Percentiles rank a stretch among this genome's conserved stretches.
Conservation (phyloP, 1,140 invertebrate species). For the Pachyrhynchus sulphureomaculatus region DNA sequence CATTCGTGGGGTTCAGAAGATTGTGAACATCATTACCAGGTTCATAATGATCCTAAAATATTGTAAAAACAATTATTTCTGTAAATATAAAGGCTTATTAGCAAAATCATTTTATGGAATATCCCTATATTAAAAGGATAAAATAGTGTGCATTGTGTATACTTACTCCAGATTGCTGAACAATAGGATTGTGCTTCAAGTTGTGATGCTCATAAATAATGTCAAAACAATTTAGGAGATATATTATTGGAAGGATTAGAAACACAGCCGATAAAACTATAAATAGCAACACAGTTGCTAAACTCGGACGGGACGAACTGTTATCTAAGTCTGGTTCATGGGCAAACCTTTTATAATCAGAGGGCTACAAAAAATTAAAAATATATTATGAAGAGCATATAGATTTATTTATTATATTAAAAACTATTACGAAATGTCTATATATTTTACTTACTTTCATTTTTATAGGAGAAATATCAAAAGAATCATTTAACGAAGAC, state of each 20-base stretch:
- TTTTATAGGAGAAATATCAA: constrained; percentile 50
- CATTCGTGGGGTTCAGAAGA: not conserved
- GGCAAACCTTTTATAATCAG: constrained; percentile 24
- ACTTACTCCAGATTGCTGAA: constrained; percentile 22
- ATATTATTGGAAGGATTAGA: constrained; percentile 46
- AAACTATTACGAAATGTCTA: no score
- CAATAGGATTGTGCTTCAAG: constrained; percentile 29
- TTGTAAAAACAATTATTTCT: not conserved
- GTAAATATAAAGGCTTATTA: not conserved
- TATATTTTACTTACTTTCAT: constrained; percentile 34
- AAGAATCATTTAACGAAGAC: constrained; percentile 47
- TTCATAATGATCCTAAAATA: constrained; percentile 12
- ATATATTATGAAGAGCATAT: no score
- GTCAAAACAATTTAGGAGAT: constrained; percentile 47
- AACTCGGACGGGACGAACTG: constrained; percentile 43
- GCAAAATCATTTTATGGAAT: no score
- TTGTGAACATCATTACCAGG: not conserved
- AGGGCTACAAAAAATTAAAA: constrained; percentile 15
- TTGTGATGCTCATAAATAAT: constrained; percentile 39
- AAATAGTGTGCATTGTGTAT: no score
- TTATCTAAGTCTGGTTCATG: constrained; percentile 22
- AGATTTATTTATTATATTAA: not conserved
- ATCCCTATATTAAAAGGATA: no score
- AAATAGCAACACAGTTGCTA: constrained; percentile 39
- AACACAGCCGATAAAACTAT: constrained; percentile 46